A percentile compares a stretch with the other conserved stretches of the same genome.
Evolutionary conservation across 1,140 invertebrate species (phyloP).

Genomic region (Patella vulgata): DNA sequence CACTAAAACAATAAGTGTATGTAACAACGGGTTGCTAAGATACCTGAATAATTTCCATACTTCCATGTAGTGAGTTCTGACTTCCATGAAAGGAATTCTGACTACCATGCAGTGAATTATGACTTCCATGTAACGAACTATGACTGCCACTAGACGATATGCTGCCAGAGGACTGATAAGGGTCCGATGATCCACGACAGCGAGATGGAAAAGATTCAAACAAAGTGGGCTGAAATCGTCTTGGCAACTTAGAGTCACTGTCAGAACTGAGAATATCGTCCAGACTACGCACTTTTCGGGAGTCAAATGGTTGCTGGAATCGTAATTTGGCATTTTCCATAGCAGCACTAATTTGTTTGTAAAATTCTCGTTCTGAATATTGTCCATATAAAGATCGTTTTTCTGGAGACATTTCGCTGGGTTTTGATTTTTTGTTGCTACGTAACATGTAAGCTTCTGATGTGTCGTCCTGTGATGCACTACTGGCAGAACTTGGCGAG

Average conservation of each 20-base stretch:
- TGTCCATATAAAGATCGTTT: slow-evolving; percentile 40
- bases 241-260: slow-evolving; percentile 41
- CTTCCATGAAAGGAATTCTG: slow-evolving; percentile 62
- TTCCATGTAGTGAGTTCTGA: slow-evolving; percentile 61
- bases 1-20: no score
- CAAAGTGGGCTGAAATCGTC: slow-evolving; percentile 36
- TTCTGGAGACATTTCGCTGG: slow-evolving; percentile 23
- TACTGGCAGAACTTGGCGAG: slow-evolving; percentile 8
- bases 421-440: slow-evolving; percentile 52
- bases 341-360: slow-evolving; percentile 58
- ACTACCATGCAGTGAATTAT: slow-evolving; percentile 62
- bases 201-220: slow-evolving; percentile 41
- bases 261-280: slow-evolving; percentile 59
- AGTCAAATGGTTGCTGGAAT: slow-evolving; percentile 47
- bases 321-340: slow-evolving; percentile 61
- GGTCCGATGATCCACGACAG: slow-evolving; percentile 49
- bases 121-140: slow-evolving; percentile 58
- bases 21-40: no score
- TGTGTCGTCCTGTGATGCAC: slow-evolving; percentile 44
- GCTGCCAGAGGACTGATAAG: slow-evolving; percentile 62
- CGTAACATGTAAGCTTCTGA: slow-evolving; percentile 49
- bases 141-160: slow-evolving; percentile 63
- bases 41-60: slow-evolving; percentile 64
- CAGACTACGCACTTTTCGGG: slow-evolving; percentile 61
- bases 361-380: slow-evolving; percentile 56